Evolutionary conservation across 1,140 invertebrate genomes (phyloP).

Genomic region (Hycleus cichorii): DNA sequence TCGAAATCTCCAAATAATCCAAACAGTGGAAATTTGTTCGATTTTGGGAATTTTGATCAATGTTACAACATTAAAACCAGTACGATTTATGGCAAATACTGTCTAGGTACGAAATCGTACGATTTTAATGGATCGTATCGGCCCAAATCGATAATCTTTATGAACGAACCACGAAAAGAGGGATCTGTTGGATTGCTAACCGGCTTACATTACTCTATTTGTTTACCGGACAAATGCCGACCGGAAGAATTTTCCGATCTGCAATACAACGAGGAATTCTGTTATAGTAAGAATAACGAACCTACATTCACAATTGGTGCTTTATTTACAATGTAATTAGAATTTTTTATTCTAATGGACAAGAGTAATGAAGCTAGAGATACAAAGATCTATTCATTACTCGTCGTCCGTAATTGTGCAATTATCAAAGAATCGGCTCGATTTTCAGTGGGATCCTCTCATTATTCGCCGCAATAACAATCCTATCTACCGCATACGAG

Average conservation of each 20-base stretch:
- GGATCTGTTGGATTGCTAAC: not conserved
- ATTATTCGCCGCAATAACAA: too few relatives aligned
- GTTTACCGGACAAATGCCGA: not conserved
- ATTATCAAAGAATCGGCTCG: too few relatives aligned
- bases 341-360: not conserved
- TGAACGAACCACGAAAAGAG: not conserved
- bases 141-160: not conserved
- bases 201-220: not conserved
- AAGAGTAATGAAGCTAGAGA: too few relatives aligned
- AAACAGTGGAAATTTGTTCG: not conserved
- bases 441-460: too few relatives aligned
- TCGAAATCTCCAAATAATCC: not conserved
- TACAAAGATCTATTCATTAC: too few relatives aligned
- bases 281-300: slow-evolving; percentile 2
- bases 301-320: slow-evolving; percentile 4
- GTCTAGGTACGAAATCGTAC: not conserved
- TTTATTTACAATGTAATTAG: slow-evolving; percentile 9
- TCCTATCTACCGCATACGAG: too few relatives aligned
- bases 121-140: not conserved
- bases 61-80: slow-evolving; percentile 2
- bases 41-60: slow-evolving; percentile 1
- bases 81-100: slow-evolving; percentile 1
- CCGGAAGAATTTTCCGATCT: not conserved
- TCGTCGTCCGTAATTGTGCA: too few relatives aligned
- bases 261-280: not conserved